These are phyloP conservation scores for Gymnobelideus leadbeateri DNA, from an alignment of 2,113 vertebrate genomes.

Conservation along the genomic window DNA sequence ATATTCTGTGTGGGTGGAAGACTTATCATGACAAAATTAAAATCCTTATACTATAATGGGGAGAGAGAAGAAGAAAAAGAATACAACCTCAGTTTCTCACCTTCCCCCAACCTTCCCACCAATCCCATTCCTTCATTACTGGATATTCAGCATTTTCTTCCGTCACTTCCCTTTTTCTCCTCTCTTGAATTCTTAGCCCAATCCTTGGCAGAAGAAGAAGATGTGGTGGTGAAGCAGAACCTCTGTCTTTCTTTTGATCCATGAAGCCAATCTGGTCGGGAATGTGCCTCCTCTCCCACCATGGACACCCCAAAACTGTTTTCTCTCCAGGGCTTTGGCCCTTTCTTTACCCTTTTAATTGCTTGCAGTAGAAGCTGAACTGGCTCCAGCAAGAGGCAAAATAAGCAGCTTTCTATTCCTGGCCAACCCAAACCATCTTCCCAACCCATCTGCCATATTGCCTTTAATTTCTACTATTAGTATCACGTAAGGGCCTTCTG, in stretches of 20 bases:
- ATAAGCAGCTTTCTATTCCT: not conserved
- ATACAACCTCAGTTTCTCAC: not conserved
- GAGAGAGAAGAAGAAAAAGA: not conserved
- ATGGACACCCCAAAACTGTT: not conserved
- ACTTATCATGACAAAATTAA: not conserved
- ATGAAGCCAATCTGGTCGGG: not conserved
- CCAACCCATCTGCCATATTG: not conserved
- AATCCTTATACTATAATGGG: not conserved
- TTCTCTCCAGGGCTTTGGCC: not conserved
- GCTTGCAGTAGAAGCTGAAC: not conserved
- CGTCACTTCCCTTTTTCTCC: not conserved
- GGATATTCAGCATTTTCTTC: not conserved
- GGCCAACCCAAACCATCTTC: not conserved
- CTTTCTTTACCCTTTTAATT: not conserved
- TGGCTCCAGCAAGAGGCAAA: not conserved
- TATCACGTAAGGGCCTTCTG: not conserved
- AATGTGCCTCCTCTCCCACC: not conserved
- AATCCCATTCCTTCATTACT: not conserved
- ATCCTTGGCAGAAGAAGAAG: not conserved
- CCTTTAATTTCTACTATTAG: not conserved
- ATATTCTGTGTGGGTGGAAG: not conserved
- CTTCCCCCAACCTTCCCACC: not conserved
- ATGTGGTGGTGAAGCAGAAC: not conserved
- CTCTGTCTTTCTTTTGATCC: not conserved
- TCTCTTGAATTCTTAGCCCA: not conserved